Evolutionary conservation across 2,113 vertebrate species (phyloP).

Genomic region (Rhea pennata): DNA sequence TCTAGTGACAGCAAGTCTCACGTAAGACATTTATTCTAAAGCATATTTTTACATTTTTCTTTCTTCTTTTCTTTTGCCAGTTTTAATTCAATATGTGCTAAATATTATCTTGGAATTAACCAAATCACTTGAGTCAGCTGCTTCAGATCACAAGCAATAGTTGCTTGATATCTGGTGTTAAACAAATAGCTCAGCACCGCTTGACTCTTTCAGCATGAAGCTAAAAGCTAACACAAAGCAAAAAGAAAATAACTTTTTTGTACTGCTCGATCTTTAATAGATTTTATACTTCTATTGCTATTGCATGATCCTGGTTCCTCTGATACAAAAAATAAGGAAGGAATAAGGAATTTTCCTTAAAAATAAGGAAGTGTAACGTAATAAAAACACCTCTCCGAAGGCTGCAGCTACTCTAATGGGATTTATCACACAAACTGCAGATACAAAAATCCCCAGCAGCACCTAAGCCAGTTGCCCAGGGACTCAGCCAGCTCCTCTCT

Average conservation of each 20-base stretch:
- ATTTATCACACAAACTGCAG: neutral
- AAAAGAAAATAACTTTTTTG: slow-evolving; percentile 30
- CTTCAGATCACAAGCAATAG: slow-evolving; percentile 51
- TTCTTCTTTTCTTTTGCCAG: neutral
- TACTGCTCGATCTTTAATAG: neutral
- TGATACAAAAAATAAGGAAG: neutral
- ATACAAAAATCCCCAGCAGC: neutral
- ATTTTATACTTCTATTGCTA: neutral
- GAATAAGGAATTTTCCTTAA: no score
- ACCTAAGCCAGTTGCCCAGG: neutral
- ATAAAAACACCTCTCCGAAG: neutral
- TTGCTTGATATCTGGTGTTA: slow-evolving; percentile 55
- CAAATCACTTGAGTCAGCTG: slow-evolving; percentile 33
- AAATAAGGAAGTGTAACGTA: neutral
- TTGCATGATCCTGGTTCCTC: neutral
- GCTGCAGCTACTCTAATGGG: neutral
- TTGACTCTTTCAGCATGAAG: slow-evolving; percentile 24
- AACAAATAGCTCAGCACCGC: slow-evolving; percentile 44
- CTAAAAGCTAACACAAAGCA: slow-evolving; percentile 39
- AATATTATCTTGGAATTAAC: slow-evolving; percentile 44
- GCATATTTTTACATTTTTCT: neutral
- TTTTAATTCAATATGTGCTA: slow-evolving; percentile 17
- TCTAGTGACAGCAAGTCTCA: neutral
- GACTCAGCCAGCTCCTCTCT: neutral
- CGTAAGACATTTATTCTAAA: neutral